These are phyloP conservation scores for Antheraea assamensis DNA, from an alignment of 2,888 invertebrate genomes.

Conservation along the genomic window DNA sequence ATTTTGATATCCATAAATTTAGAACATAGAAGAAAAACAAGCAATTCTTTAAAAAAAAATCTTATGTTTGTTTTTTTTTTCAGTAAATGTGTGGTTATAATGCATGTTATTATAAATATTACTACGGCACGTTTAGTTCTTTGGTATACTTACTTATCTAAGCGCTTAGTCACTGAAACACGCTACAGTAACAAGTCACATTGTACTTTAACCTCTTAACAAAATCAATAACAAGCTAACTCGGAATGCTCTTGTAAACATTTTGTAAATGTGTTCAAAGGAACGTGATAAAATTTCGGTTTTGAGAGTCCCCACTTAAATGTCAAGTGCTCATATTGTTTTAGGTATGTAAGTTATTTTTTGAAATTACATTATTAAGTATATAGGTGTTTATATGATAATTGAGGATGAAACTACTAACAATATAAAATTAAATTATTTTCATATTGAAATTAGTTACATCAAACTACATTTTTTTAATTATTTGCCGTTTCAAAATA, in stretches of 20 bases:
- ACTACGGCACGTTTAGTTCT: not conserved
- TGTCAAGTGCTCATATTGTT: not conserved
- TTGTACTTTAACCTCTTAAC: not conserved
- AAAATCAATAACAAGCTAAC: slow-evolving; percentile 5
- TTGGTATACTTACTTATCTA: not conserved
- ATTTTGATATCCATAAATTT: no score
- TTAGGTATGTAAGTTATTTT: not conserved
- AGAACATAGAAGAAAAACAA: not conserved
- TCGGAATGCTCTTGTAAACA: not conserved
- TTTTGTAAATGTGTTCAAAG: not conserved
- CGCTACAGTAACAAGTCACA: not conserved
- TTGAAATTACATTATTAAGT: not conserved
- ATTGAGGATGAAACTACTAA: no score
- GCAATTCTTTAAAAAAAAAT: not conserved
- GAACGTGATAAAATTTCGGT: not conserved
- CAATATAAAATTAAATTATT: no score
- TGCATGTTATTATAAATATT: not conserved
- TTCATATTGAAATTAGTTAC: no score
- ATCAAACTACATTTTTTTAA: no score
- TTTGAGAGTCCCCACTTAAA: not conserved
- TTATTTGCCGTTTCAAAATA: no score
- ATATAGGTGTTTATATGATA: not conserved
- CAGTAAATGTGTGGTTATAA: not conserved
- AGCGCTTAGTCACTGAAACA: slow-evolving; percentile 2
- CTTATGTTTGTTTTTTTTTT: no score